Evolutionary conservation across 1,140 invertebrate genomes (phyloP), one percentile per base, ranked within the genome.

Genomic region (Pseudomyrmex cubaensis): DNA sequence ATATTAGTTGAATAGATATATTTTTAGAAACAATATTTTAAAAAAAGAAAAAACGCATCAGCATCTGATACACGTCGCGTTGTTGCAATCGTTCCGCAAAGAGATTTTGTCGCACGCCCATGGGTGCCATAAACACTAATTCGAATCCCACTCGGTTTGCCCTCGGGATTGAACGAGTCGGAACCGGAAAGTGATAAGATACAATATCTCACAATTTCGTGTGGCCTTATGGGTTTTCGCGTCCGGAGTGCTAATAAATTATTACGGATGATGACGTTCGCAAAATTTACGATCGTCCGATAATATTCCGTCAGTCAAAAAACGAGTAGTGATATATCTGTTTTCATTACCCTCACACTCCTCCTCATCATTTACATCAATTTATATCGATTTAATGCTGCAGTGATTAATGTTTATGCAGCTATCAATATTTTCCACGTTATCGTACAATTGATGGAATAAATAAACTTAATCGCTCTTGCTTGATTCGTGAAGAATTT

Each of bases 91-190:
- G 44, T 50, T 50, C 44, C 54, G 59, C 72, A 9, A 59, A 84
- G 62, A 62, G 73, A 83, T 83, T 87, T 72, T 64, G 35, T 70
- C 48, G 72, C 56, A 63, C 75, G 74, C 83, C 86, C 86, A 70
- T n/a, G 86, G 87, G 86, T 83, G 75, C 86, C 75, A 74, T 88
- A 88, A 88, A 88, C 83, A 84, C 82, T 87, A 87, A 87, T 87
- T 82, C 86, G 86, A 84, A 87, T 87, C 86, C 83, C 67, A 84
- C 61, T 5, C 44, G 70, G 59, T 72, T 87, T 73, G 63, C 85
- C 54, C 52, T 13, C 54, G 67, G 80, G 86, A 88, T 87, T 82
- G 86, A 88, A 84, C 87, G 86, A 82, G 70, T 5, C 83, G 64
- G 75, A 22, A 69, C 63, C 57, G 35, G 76, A 73, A 85, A 85